phyloP scores from a whole-genome alignment of 92 coral and sea anemone species.

The Chrysogorgia sp. region DNA sequence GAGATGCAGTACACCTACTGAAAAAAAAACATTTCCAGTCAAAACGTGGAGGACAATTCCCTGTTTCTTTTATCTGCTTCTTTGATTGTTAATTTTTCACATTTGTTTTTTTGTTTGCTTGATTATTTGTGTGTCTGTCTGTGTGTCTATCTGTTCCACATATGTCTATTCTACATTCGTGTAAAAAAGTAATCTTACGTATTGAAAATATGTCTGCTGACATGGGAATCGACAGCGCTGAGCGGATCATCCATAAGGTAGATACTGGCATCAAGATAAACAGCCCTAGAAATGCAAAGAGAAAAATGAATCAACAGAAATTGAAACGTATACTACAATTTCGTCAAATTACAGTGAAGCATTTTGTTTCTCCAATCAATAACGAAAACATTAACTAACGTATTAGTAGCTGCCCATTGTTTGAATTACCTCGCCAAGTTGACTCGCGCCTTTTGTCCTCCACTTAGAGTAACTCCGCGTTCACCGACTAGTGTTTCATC shows the following conservation, averaged over 20 bases:
- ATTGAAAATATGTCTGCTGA: slow-evolving; percentile 33
- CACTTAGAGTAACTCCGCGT: slow-evolving; percentile 75
- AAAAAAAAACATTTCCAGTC: no score
- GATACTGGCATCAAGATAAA: slow-evolving; percentile 24
- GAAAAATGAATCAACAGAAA: no score
- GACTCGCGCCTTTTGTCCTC: slow-evolving; percentile 76
- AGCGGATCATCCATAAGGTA: slow-evolving; percentile 41
- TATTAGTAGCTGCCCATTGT: not conserved
- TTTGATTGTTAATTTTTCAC: no score
- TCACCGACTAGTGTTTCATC: slow-evolving; percentile 78
- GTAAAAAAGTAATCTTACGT: slow-evolving; percentile 11
- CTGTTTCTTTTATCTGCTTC: no score
- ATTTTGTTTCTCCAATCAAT: not conserved
- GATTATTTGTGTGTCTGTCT: no score
- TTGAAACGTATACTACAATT: no score
- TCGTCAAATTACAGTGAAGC: not conserved
- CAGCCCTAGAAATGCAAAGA: slow-evolving; percentile 12
- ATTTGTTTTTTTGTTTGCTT: no score
- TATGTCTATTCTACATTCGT: not conserved
- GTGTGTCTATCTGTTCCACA: not conserved
- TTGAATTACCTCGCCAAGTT: slow-evolving; percentile 69
- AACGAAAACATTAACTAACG: not conserved
- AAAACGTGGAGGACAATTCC: no score
- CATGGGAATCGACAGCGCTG: slow-evolving; percentile 44
- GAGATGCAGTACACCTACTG: no score